Evolutionary conservation across 37 sponge, comb jelly and placozoan species (phyloP), one percentile per base, ranked within the genome.

Genomic region (Agelas oroides): DNA sequence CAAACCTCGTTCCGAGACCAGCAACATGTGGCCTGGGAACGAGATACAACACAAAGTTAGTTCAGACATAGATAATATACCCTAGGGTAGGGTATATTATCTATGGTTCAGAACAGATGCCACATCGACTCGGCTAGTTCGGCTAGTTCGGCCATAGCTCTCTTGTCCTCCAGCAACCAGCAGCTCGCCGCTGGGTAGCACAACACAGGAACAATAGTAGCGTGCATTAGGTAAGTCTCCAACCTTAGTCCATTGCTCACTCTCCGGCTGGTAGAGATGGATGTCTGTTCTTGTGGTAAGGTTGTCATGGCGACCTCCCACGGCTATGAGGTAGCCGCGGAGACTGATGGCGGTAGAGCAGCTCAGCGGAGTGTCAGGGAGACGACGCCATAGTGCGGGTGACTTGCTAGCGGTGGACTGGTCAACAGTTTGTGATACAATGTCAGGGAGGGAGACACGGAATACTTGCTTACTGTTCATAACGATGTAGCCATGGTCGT

Each of bases 191-290:
- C 30, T 23, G 3, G 38, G 18, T 16, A 40, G 52, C 28, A 53
- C 3, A 53, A 27, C 53, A 53, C 54, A 52, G 0, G 55, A 54
- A 55, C 38, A 73, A 16, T 73, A 27, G 54, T 27, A 54, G 8
- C 20, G 27, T 73, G 74, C 27, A 0, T 54, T 54, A 54, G 74
- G 74, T 54, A 73, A 52, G 0, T 73, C 74, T 53, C 74, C 74
- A 25, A 54, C 74, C 27, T 40, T 53, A 1, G 54, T 27, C 74
- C 74, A 73, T 55, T 73, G 30, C 8, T 40, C 74, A 53, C 28
- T 73, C 55, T 73, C 74, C 23, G 74, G 30, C 1, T 27, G 56
- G 55, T 73, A 73, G 31, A 27, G 74, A 40, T 73, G 74, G 52
- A 73, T 73, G 21, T 2, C 16, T 25, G 74, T 15, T 33, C 52